Evolutionary conservation across 2,888 invertebrate genomes (phyloP).

Genomic region (Eurois occulta): DNA sequence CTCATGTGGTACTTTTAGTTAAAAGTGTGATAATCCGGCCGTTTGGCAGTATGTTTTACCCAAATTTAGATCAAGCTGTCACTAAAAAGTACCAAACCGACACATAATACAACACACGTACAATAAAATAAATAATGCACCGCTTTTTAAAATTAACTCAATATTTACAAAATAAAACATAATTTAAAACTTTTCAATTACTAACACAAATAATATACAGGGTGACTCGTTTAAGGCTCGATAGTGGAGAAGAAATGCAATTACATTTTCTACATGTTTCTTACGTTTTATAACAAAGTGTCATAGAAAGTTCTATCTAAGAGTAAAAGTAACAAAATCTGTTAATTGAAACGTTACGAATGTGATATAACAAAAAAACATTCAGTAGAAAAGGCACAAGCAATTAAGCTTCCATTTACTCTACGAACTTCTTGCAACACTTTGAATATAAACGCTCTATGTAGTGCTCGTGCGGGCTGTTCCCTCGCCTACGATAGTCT

Average conservation of each 20-base stretch:
- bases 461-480: neutral
- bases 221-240: slow-evolving; percentile 48
- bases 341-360: neutral
- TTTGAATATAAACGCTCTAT: slow-evolving; percentile 4
- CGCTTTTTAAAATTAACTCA: slow-evolving; percentile 48
- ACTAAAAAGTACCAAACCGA: slow-evolving; percentile 20
- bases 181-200: slow-evolving; percentile 26
- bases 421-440: neutral
- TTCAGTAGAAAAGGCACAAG: slow-evolving; percentile 7
- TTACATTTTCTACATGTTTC: slow-evolving; percentile 17
- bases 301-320: neutral
- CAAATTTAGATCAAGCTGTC: neutral
- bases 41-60: no score
- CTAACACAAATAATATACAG: slow-evolving; percentile 43
- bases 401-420: slow-evolving; percentile 4
- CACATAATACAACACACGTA: slow-evolving; percentile 23
- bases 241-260: slow-evolving; percentile 40
- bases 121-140: slow-evolving; percentile 59
- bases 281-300: slow-evolving; percentile 2
- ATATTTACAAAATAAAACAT: slow-evolving; percentile 65
- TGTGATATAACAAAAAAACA: slow-evolving; percentile 4
- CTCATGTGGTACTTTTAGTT: slow-evolving; percentile 10
- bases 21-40: neutral
- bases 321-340: slow-evolving; percentile 10
- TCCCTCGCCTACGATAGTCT: neutral